A percentile compares a stretch with the other conserved stretches of the same genome.
phyloP scores from a whole-genome alignment of 2,113 vertebrate genomes.

The Colius striatus region DNA sequence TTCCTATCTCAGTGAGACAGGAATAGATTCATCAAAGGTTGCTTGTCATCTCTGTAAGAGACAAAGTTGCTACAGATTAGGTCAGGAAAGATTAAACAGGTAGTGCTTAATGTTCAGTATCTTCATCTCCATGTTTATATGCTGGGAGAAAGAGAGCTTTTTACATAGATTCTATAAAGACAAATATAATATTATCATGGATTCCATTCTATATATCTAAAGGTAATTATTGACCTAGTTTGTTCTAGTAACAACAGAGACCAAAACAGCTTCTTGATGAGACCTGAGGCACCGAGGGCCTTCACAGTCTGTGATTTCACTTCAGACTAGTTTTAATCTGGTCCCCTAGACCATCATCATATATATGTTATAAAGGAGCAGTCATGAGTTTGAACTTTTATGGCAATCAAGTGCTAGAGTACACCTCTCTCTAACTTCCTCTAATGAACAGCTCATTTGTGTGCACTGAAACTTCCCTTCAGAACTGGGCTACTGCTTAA shows the following conservation, averaged over 20 bases:
- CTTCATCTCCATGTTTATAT: not conserved
- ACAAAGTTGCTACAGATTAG: constrained; percentile 19
- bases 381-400: not conserved
- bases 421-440: not conserved
- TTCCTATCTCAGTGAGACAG: constrained; percentile 48
- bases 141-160: not conserved
- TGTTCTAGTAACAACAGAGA: not conserved
- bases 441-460: not conserved
- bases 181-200: not conserved
- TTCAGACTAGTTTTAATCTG: not conserved
- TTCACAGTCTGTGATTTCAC: not conserved
- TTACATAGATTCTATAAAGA: not conserved
- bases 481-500: not conserved
- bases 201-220: not conserved
- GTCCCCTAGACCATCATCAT: not conserved
- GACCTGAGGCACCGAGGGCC: not conserved
- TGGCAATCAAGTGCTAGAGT: not conserved
- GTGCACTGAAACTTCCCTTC: not conserved
- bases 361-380: not conserved
- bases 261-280: not conserved
- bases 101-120: not conserved
- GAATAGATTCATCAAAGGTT: constrained; percentile 54
- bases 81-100: constrained; percentile 35
- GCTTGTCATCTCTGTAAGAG: not conserved
- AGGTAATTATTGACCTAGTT: not conserved